Evolutionary conservation across 1,140 invertebrate genomes (phyloP).

Genomic region (Dinothrombium tinctorium): DNA sequence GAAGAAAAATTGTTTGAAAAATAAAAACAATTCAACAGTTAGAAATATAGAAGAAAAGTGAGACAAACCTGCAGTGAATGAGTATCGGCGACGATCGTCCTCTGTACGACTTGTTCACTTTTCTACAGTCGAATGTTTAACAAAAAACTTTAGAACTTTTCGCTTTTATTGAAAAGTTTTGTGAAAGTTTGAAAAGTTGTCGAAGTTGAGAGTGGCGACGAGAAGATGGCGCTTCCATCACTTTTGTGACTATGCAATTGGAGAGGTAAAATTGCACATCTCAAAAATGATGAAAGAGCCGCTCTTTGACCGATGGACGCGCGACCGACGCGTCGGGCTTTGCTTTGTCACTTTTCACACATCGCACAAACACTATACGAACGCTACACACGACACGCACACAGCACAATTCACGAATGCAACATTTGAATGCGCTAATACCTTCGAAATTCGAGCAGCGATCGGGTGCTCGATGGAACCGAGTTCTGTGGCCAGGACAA

Average conservation of each 20-base stretch:
- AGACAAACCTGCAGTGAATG: constrained; percentile 68
- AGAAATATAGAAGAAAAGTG: constrained; percentile 1
- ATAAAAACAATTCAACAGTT: constrained; percentile 1
- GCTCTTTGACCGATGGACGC: no score
- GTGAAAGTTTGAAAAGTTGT: not conserved
- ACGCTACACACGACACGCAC: no score
- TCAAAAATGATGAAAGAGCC: constrained; percentile 32
- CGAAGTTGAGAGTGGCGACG: not conserved
- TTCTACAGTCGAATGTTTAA: no score
- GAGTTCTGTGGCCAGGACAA: constrained; percentile 83
- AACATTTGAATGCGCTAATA: constrained; percentile 19
- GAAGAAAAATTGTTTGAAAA: not conserved
- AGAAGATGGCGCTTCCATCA: constrained; percentile 22
- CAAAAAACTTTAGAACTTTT: not conserved
- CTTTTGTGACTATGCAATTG: constrained; percentile 42
- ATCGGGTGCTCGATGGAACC: constrained; percentile 71
- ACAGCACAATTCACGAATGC: no score
- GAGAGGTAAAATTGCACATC: constrained; percentile 29
- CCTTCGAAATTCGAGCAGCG: constrained; percentile 85
- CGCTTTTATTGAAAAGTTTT: not conserved
- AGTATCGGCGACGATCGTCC: constrained; percentile 93
- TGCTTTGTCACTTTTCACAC: not conserved
- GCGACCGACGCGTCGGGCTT: no score
- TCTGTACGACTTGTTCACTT: constrained; percentile 97
- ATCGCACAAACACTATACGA: no score